Percentiles rank a stretch among this genome's conserved stretches.
Evolutionary conservation across 1,140 invertebrate genomes (phyloP).

Genomic region (Copidosoma floridanum): DNA sequence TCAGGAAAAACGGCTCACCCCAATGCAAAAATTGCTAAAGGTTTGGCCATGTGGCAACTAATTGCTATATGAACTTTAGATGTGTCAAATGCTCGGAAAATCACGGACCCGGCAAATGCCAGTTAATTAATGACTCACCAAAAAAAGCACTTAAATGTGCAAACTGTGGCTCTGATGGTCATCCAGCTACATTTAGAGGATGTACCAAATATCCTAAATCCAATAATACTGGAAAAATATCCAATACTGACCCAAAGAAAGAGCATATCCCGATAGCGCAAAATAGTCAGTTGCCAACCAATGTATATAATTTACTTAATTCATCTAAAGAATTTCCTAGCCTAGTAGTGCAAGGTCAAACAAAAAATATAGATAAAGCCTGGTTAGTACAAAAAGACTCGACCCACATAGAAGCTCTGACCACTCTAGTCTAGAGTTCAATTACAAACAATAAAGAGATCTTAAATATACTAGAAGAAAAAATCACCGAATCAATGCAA

Average conservation of each 20-base stretch:
- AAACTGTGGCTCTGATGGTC: too few relatives aligned
- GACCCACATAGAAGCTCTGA: too few relatives aligned
- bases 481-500: too few relatives aligned
- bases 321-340: too few relatives aligned
- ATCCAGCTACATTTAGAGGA: too few relatives aligned
- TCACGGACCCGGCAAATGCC: constrained; percentile 7
- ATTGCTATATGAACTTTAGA: not conserved
- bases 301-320: too few relatives aligned
- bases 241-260: not conserved
- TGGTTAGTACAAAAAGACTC: too few relatives aligned
- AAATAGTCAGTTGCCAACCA: not conserved
- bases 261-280: not conserved
- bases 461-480: too few relatives aligned
- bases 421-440: too few relatives aligned
- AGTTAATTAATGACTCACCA: not conserved
- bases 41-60: constrained; percentile 12
- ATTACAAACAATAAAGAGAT: too few relatives aligned
- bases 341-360: too few relatives aligned
- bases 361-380: too few relatives aligned
- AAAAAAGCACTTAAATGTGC: constrained; percentile 3
- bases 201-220: not conserved
- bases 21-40: constrained; percentile 24
- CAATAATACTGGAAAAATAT: not conserved
- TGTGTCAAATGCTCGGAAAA: constrained; percentile 16
- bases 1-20: constrained; percentile 1